A percentile compares a stretch with the other conserved stretches of the same genome.
Conservation (phyloP, 2,113 vertebrate genomes). For the Otis tarda region DNA sequence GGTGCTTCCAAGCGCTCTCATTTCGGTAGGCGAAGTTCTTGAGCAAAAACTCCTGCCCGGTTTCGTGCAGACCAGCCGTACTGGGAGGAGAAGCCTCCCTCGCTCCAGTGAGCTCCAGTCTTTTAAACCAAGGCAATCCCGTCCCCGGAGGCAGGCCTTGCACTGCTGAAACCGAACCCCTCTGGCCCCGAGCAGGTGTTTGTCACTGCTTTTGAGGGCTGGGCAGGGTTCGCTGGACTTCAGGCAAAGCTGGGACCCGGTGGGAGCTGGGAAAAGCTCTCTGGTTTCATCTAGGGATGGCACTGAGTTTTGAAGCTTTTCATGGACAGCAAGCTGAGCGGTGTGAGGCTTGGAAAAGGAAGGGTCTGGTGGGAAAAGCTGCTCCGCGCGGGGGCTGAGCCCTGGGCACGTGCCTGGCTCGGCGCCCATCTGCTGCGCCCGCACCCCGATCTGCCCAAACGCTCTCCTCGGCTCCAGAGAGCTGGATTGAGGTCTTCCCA, state of each 20-base stretch:
- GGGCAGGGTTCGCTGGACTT: constrained; percentile 10
- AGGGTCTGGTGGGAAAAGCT: not conserved
- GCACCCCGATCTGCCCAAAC: fast-evolving
- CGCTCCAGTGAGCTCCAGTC: not conserved
- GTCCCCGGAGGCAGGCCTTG: not conserved
- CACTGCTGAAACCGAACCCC: not conserved
- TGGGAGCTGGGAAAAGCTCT: not conserved
- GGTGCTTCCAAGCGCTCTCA: not conserved
- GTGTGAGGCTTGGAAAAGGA: not conserved
- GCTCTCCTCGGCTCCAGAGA: not conserved
- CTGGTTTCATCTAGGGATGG: not conserved
- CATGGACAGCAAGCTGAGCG: not conserved
- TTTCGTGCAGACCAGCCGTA: not conserved
- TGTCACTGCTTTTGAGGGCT: not conserved
- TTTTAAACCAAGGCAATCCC: not conserved
- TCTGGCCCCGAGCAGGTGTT: not conserved
- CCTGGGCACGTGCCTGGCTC: not conserved
- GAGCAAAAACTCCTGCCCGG: not conserved
- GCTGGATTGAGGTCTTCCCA: not conserved
- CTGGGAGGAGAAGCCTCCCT: not conserved
- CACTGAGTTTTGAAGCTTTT: not conserved
- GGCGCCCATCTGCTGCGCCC: not conserved
- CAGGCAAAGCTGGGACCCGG: not conserved
- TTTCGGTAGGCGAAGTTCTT: not conserved
- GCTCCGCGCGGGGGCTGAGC: not conserved